phyloP scores from a whole-genome alignment of 1,140 invertebrate genomes.

The Lasioglossum albipes region DNA sequence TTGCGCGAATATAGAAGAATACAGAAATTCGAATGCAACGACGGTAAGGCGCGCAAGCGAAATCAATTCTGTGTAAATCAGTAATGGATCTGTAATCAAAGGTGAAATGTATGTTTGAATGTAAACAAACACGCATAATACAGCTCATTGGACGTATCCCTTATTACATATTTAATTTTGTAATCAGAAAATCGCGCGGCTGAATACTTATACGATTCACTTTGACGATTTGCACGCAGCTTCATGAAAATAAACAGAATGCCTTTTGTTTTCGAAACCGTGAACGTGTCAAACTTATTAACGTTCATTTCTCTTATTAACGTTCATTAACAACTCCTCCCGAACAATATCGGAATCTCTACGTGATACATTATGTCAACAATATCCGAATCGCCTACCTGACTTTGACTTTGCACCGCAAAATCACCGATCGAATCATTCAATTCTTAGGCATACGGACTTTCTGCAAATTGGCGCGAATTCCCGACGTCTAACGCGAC shows the following conservation, averaged over 20 bases:
- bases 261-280: conserved; percentile 28
- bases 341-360: background rate
- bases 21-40: background rate
- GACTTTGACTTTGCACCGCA: no score
- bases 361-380: no score
- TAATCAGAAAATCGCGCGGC: conserved; percentile 12
- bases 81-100: conserved; percentile 36
- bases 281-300: background rate
- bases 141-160: conserved; percentile 40
- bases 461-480: no score
- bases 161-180: conserved; percentile 20
- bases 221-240: conserved; percentile 17
- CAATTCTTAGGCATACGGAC: no score
- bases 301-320: background rate
- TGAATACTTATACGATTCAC: conserved; percentile 22
- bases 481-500: no score
- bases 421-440: no score
- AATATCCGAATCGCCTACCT: background rate
- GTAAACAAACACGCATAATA: conserved; percentile 45
- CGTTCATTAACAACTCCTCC: no score
- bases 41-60: background rate
- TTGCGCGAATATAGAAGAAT: background rate
- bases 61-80: conserved; percentile 30
- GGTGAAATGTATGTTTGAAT: conserved; percentile 41
- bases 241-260: conserved; percentile 31